These are phyloP conservation scores for Xerus rutilus DNA, from an alignment of 2,797 vertebrate genomes.

Conservation along the genomic window DNA sequence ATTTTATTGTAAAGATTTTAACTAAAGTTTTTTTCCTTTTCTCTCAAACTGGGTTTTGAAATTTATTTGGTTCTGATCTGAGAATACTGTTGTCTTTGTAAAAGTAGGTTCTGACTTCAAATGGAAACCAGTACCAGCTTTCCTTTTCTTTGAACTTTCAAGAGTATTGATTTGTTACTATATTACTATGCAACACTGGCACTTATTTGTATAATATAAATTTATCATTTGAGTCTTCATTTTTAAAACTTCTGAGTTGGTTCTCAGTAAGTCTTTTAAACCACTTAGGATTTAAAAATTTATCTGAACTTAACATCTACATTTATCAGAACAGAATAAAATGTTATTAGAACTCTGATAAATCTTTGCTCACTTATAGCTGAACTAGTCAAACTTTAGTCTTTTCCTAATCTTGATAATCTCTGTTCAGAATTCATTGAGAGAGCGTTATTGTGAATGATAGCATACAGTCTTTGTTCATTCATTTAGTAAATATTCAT, in stretches of 20 bases:
- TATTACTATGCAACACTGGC: conserved; percentile 61
- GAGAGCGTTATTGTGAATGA: conserved; percentile 12
- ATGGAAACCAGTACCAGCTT: conserved; percentile 45
- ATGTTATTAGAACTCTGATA: conserved; percentile 52
- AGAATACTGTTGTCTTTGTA: conserved; percentile 69
- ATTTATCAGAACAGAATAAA: conserved; percentile 55
- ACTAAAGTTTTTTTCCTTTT: conserved; percentile 89
- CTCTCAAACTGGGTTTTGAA: conserved; percentile 87
- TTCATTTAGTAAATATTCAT: background rate
- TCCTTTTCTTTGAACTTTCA: conserved; percentile 62
- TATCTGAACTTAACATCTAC: conserved; percentile 51
- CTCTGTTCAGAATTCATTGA: conserved; percentile 25
- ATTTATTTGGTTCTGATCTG: conserved; percentile 85
- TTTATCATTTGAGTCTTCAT: conserved; percentile 48
- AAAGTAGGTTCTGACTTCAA: conserved; percentile 36
- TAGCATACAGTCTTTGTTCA: background rate
- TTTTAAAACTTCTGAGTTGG: conserved; percentile 61
- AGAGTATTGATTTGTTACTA: conserved; percentile 62
- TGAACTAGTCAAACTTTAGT: conserved; percentile 18
- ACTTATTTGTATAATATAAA: conserved; percentile 70
- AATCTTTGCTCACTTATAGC: conserved; percentile 39
- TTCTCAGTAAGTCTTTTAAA: conserved; percentile 50
- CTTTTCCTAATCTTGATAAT: conserved; percentile 23
- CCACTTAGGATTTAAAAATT: conserved; percentile 20
- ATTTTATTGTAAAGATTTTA: conserved; percentile 96